Evolutionary conservation across 2,797 vertebrate genomes (phyloP).

Genomic region (Arrhamphus sclerolepis): DNA sequence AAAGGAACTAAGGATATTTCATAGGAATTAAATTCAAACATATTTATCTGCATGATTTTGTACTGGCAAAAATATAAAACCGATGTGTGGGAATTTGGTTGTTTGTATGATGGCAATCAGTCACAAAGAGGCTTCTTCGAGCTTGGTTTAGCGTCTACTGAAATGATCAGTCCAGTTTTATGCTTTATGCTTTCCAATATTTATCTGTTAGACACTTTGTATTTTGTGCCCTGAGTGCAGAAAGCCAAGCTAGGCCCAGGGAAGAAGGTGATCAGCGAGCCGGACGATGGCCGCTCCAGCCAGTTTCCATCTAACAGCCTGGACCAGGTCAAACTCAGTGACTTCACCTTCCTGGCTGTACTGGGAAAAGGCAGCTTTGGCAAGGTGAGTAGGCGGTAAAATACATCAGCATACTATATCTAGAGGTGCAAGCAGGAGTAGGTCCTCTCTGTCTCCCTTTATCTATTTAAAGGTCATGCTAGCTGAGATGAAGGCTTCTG

Average conservation of each 20-base stretch:
- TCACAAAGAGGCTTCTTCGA: constrained; percentile 9
- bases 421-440: background rate
- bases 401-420: background rate
- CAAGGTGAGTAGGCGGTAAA: constrained; percentile 77
- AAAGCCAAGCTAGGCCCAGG: constrained; percentile 95
- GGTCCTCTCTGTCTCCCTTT: background rate
- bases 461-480: constrained; percentile 89
- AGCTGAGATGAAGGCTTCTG: constrained; percentile 87
- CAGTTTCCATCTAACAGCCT: constrained; percentile 85
- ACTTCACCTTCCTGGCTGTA: constrained; percentile 94
- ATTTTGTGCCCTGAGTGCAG: constrained; percentile 77
- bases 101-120: constrained; percentile 3
- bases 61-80: background rate
- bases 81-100: background rate
- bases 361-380: constrained; percentile 98
- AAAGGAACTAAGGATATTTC: background rate
- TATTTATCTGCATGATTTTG: background rate
- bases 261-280: constrained; percentile 88
- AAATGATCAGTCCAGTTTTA: constrained; percentile 7
- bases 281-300: constrained; percentile 79
- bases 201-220: constrained; percentile 21
- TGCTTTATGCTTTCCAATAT: constrained; percentile 6
- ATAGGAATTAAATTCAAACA: too few species aligned
- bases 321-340: constrained; percentile 89
- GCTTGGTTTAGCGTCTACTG: constrained; percentile 1